Conservation (phyloP, 2,113 vertebrate genomes). For the Bubo bubo region DNA sequence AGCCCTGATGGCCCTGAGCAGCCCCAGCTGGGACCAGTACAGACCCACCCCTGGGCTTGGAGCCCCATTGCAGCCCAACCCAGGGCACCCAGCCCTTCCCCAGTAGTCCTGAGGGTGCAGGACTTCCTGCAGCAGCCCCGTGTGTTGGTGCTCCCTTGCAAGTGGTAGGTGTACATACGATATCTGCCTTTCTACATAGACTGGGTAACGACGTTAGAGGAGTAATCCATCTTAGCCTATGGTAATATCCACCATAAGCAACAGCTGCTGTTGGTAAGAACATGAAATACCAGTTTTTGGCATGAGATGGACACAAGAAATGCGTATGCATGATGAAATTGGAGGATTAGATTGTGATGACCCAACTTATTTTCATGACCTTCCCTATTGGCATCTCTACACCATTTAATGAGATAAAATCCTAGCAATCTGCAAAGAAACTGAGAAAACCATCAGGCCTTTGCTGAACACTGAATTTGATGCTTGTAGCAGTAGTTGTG, state of each 20-base stretch:
- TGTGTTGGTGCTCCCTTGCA: not conserved
- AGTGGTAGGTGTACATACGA: fast-evolving
- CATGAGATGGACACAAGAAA: not conserved
- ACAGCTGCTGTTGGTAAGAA: not conserved
- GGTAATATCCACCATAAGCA: not conserved
- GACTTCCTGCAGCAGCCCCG: fast-evolving
- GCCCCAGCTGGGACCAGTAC: fast-evolving
- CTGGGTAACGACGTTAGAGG: not conserved
- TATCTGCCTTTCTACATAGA: not conserved
- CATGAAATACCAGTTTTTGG: not conserved
- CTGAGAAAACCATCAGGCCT: not conserved
- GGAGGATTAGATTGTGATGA: not conserved
- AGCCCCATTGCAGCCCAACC: not conserved
- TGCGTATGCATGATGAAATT: not conserved
- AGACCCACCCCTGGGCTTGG: fast-evolving
- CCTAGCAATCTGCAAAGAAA: not conserved
- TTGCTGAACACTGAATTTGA: not conserved
- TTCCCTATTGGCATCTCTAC: not conserved
- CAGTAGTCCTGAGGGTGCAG: not conserved
- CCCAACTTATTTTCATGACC: not conserved
- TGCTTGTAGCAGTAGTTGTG: not conserved
- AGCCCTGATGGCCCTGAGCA: not conserved
- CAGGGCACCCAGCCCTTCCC: not conserved
- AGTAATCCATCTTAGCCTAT: not conserved
- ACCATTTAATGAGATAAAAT: not conserved